Base-by-base conservation (phyloP, 2,797 vertebrate genomes). In the Alca torda region DNA sequence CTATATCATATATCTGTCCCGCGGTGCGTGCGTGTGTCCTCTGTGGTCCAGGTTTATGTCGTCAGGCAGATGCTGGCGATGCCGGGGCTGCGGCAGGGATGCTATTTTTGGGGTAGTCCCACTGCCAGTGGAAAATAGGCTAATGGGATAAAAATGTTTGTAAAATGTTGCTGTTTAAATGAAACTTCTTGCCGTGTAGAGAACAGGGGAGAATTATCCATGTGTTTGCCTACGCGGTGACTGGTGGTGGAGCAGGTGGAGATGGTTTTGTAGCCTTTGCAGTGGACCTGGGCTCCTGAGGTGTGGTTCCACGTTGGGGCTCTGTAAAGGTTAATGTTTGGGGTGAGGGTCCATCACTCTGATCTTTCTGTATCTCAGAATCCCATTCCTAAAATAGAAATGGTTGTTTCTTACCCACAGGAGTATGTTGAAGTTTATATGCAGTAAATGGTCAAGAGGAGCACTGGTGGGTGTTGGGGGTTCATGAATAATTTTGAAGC, bases 211-310 rank as follows among this genome's bases (percentile, higher is more conserved):
- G 70, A 33, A 4, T 16, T 12, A 12, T 14, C 64, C 48, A 1
- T 0, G 2, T 41, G 56, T 30, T 70, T 37, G 57, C 7, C 0
- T n/a, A 4, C 0, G 0, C 33, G 33, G 39, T 28, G 70, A 7
- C 33, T 26, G 50, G 41, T 33, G 59, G 41, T n/a, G 60, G 65
- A 64, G 53, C 39, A 31, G 80, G 24, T 61, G 51, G 45, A 65
- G 82, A 1, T 57, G 74, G 24, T 16, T 50, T 79, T 48, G 45
- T 35, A 21, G 17, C 5, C 3, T 0, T 19, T 45, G 50, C 0
- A 21, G 37, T 26, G 48, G 79, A 12, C 13, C 4, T 8, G 45
- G 75, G 21, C 12, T 72, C 4, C 6, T 41, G 35, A 33, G 28
- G 43, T 60, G 51, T 48, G 17, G 45, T 28, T 77, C 7, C 3